phyloP scores from a whole-genome alignment of 2,888 invertebrate species.

The Sinhomidia bicolor region DNA sequence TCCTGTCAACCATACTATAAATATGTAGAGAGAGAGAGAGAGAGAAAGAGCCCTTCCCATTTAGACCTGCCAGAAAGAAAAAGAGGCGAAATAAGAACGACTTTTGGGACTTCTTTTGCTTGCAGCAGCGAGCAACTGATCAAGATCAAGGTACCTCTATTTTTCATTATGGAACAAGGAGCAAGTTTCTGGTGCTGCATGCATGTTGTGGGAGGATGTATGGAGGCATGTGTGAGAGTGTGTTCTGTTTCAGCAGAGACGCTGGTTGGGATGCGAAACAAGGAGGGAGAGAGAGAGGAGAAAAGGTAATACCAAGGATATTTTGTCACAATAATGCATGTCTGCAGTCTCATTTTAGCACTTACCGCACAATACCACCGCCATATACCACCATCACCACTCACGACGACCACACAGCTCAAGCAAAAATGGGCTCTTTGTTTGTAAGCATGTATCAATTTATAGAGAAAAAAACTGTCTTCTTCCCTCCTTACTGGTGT shows the following conservation, averaged over 20 bases:
- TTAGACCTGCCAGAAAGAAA: not conserved
- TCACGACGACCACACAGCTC: not conserved
- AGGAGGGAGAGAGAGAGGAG: not conserved
- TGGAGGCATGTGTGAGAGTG: not conserved
- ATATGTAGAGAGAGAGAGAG: slow-evolving; percentile 4
- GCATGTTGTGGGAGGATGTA: not conserved
- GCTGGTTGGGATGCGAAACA: not conserved
- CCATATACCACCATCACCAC: not conserved
- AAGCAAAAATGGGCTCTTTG: not conserved
- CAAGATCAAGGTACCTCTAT: slow-evolving; percentile 39
- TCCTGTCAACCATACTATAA: slow-evolving; percentile 22
- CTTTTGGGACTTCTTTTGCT: slow-evolving; percentile 11
- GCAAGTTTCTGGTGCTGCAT: not conserved
- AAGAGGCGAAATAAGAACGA: not conserved
- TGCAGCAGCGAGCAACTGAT: not conserved
- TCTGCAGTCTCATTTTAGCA: slow-evolving; percentile 21
- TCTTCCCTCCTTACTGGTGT: not conserved
- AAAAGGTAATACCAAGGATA: slow-evolving; percentile 37
- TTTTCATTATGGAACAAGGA: slow-evolving; percentile 12
- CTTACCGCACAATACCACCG: not conserved
- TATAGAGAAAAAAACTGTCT: not conserved
- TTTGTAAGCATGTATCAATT: not conserved
- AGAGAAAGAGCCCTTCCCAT: not conserved
- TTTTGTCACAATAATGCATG: slow-evolving; percentile 26
- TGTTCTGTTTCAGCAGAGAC: not conserved